Percentiles rank a stretch among this genome's conserved stretches.
phyloP scores from a whole-genome alignment of 1,140 invertebrate species.

The Ctenoplectra terminalis region DNA sequence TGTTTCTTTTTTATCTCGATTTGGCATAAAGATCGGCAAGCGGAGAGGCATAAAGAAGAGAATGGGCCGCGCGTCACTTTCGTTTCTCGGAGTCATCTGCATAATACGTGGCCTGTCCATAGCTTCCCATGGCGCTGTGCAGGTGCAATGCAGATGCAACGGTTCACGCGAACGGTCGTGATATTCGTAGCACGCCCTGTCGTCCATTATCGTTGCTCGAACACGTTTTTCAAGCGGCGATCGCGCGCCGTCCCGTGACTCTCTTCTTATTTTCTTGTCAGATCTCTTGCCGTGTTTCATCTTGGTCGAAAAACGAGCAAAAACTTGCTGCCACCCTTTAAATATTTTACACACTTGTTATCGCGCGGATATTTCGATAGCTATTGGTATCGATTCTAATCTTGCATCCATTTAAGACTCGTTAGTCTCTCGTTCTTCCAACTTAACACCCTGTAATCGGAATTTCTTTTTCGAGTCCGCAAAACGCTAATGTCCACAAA shows the following conservation, averaged over 20 bases:
- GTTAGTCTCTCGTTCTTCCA: no score
- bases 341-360: slow-evolving; percentile 14
- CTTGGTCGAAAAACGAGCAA: slow-evolving; percentile 17
- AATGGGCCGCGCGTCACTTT: slow-evolving; percentile 43
- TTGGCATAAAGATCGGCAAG: background rate
- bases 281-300: slow-evolving; percentile 22
- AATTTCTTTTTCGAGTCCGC: no score
- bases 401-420: no score
- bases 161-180: slow-evolving; percentile 43
- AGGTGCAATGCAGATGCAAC: slow-evolving; percentile 49
- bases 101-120: slow-evolving; percentile 63
- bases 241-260: slow-evolving; percentile 32
- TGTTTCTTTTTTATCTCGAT: background rate
- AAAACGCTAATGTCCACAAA: no score
- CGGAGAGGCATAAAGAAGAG: background rate
- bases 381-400: no score
- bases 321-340: background rate
- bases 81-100: slow-evolving; percentile 57
- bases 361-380: background rate
- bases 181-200: slow-evolving; percentile 64
- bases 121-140: slow-evolving; percentile 46
- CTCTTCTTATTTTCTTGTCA: slow-evolving; percentile 31
- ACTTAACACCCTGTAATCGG: no score
- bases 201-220: slow-evolving; percentile 57
- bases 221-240: slow-evolving; percentile 58